Base-by-base conservation (phyloP, 2,797 vertebrate genomes). In the Meda fulgida region DNA sequence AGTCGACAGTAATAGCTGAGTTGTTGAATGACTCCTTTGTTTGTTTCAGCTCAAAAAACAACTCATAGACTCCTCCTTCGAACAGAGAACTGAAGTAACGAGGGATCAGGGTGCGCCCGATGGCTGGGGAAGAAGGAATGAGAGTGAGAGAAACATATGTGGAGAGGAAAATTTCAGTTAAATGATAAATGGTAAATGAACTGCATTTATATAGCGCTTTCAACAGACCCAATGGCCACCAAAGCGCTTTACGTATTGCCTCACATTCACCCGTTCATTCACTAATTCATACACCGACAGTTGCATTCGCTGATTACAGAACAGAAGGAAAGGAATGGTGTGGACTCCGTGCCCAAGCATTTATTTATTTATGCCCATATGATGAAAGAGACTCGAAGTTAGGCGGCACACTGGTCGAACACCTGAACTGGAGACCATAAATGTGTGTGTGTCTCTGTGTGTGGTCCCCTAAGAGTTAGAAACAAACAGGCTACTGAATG, bases 21-120 rank as follows among this genome's bases (percentile, higher is more conserved):
- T 97, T 99, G 95, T 98, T 98, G 93, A 99, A 99, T 78, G 98
- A 99, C 89, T 99, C 98, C 96, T 99, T 99, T 87, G 98, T 97
- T 88, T 99, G 98, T 93, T 99, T 99, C 90, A 99, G 95, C 83
- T 99, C 97, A 0, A 99, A 99, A 92, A 98, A 99, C 78, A 99
- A 95, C 94, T 99, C 98, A 0, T 97, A 98, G 89, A 98, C 98
- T 31, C 98, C 98, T 1, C 98, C 98, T 91, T 99, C 98, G 84
- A 98, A 99, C 94, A 99, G 98, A 93, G 98, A 99, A 91, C 98
- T 96, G 94, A 99, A 99, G 95, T 99, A 99, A 90, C 98, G 96
- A 29, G 98, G 98, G 91, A 99, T 99, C 96, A 99, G 93, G 91
- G 98, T 99, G 94, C 98, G 96, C 89, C 98, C 98, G 89, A 99